Evolutionary conservation across 2,113 vertebrate genomes (phyloP), one percentile per base, ranked within the genome.

Genomic region (Oxygymnocypris stewartii): DNA sequence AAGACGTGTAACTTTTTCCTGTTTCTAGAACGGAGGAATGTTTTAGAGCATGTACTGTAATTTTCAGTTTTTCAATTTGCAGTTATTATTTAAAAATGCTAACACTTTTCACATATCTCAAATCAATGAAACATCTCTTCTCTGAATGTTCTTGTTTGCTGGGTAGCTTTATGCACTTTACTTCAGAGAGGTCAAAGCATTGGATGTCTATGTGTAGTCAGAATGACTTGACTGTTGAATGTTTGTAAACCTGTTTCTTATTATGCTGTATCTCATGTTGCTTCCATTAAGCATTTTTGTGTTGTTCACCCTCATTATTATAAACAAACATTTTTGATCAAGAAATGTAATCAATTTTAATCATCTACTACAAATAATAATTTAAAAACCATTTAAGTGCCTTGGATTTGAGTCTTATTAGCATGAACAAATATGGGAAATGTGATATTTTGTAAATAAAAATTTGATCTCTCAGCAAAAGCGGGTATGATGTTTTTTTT

Each of bases 191-290:
- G 82, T 92, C 78, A 75, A 87, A 79, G 47, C 23, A 0, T 37
- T 14, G 20, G 65, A 85, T 42, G 71, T 23, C 47, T 93, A 90
- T 91, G 91, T 85, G 93, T 92, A 91, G 23, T 79, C 23, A 2
- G 37, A 51, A 65, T 73, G 4, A 9, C 35, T 86, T 49, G 61
- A 51, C 23, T 74, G 61, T 20, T 75, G 65, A 88, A 90, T 91
- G 88, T 93, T 89, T 84, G 57, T 84, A 73, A 49, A 71, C 42
- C 40, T 13, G 20, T 31, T 79, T 77, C 82, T 78, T 49, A 74
- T 80, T 37, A 10, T 67, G 57, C 9, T 78, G 79, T 75, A 79
- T 73, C 3, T 28, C 74, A 11, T 78, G 76, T 79, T 71, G 63
- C 14, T 16, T 79, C 23, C 31, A 49, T 83, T 10, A 31, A 54